Conservation (phyloP, 1,140 invertebrate species). For the Eupristina koningsbergeri region DNA sequence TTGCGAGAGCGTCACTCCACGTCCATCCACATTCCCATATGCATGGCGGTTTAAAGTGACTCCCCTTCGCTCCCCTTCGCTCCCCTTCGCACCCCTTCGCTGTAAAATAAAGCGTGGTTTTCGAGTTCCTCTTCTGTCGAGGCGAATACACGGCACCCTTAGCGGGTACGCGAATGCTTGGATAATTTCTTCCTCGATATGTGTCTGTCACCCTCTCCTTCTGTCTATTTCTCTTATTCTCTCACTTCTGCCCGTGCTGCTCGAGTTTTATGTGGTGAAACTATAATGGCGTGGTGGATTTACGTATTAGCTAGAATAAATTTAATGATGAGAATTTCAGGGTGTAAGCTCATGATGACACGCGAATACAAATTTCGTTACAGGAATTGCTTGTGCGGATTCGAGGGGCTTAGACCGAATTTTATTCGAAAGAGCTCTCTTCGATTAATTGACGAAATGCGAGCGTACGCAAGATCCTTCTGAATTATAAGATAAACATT, state of each 20-base stretch:
- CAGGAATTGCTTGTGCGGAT: neutral
- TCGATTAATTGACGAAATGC: neutral
- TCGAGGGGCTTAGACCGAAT: neutral
- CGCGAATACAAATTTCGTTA: neutral
- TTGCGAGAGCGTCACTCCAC: constrained; percentile 48
- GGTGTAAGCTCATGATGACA: neutral
- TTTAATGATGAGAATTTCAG: constrained; percentile 15
- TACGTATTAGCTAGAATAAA: neutral
- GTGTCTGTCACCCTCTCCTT: neutral
- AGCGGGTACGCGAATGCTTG: neutral
- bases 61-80: constrained; percentile 26
- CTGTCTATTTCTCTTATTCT: neutral
- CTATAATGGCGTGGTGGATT: neutral
- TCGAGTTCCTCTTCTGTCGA: neutral
- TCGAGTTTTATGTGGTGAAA: neutral
- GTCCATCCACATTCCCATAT: constrained; percentile 60
- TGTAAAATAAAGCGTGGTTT: constrained; percentile 23
- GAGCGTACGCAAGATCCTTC: neutral
- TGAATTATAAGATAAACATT: too few relatives aligned
- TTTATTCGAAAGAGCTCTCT: neutral
- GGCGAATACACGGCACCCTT: too few relatives aligned
- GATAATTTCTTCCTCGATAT: neutral
- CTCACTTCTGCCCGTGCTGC: neutral
- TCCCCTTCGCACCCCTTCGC: constrained; percentile 23
- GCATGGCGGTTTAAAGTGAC: constrained; percentile 58